Percentiles rank a stretch among this genome's conserved stretches.
These are phyloP conservation scores for Sinopyrophorus schimmeli DNA, from an alignment of 2,888 invertebrate species.

Conservation along the genomic window DNA sequence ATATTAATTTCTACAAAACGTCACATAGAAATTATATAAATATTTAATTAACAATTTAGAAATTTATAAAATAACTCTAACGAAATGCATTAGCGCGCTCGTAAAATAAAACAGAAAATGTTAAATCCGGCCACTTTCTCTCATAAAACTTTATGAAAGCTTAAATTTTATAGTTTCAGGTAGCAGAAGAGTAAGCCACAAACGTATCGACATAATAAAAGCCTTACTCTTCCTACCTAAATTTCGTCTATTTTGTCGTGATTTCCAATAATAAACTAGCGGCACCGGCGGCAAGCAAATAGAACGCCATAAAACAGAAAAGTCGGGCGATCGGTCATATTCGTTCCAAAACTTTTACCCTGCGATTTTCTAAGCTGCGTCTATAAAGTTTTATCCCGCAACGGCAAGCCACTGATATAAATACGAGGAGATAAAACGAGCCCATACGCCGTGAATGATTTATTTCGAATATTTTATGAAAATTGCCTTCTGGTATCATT, in stretches of 20 bases:
- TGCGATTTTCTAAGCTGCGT: constrained; percentile 12
- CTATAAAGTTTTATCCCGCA: constrained; percentile 16
- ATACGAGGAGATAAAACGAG: constrained; percentile 6
- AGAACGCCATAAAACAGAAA: constrained; percentile 22
- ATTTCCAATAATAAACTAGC: constrained; percentile 29
- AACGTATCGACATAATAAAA: constrained; percentile 30
- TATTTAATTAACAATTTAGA: too few species aligned
- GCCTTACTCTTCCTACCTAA: constrained; percentile 20
- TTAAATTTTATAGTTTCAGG: constrained; percentile 33
- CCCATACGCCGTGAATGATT: neutral
- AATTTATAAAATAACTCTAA: constrained; percentile 1
- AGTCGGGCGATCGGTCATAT: constrained; percentile 21
- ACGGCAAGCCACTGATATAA: constrained; percentile 15
- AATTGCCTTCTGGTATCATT: too few species aligned
- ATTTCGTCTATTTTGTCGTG: constrained; percentile 25
- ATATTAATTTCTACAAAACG: too few species aligned
- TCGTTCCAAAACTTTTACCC: constrained; percentile 10
- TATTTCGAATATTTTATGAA: constrained; percentile 1
- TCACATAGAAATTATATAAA: too few species aligned
- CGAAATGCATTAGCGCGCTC: constrained; percentile 1
- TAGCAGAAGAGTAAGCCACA: constrained; percentile 32
- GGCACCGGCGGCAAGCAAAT: constrained; percentile 15
- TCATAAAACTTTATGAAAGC: constrained; percentile 28
- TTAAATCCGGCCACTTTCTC: constrained; percentile 14
- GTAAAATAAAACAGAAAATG: constrained; percentile 11